phyloP scores from a whole-genome alignment of 2,888 invertebrate genomes.

The Scelioninae gen. 1 region DNA sequence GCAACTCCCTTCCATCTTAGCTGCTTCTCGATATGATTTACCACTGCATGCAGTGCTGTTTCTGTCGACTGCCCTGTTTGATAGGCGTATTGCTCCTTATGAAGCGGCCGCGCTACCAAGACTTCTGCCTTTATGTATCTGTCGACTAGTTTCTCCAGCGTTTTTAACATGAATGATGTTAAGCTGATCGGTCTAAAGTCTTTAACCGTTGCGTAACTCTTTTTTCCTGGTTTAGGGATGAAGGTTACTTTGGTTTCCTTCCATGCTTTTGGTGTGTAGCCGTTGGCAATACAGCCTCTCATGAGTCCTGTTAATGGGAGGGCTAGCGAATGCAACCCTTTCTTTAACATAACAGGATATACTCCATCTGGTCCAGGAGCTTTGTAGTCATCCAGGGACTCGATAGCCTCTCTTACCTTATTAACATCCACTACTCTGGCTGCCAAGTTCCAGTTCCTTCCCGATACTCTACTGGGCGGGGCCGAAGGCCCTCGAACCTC shows the following conservation, averaged over 20 bases:
- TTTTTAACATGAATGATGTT: conserved; percentile 12
- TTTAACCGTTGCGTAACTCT: conserved; percentile 15
- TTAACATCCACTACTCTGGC: too few species aligned
- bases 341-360: too few species aligned
- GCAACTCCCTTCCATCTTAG: conserved; percentile 17
- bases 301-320: too few species aligned
- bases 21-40: conserved; percentile 14
- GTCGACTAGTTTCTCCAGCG: conserved; percentile 7
- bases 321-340: too few species aligned
- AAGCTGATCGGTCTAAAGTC: conserved; percentile 22
- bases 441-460: too few species aligned
- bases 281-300: neutral
- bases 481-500: too few species aligned
- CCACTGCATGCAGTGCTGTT: conserved; percentile 4
- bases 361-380: too few species aligned
- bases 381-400: too few species aligned
- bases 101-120: neutral
- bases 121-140: conserved; percentile 3
- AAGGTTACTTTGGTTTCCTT: conserved; percentile 19
- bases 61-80: conserved; percentile 9
- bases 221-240: conserved; percentile 19
- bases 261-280: conserved; percentile 6
- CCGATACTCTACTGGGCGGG: too few species aligned
- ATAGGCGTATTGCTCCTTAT: conserved; percentile 8
- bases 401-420: too few species aligned